phyloP scores from a whole-genome alignment of 2,888 invertebrate species.

The Meiosimyza platycephala region DNA sequence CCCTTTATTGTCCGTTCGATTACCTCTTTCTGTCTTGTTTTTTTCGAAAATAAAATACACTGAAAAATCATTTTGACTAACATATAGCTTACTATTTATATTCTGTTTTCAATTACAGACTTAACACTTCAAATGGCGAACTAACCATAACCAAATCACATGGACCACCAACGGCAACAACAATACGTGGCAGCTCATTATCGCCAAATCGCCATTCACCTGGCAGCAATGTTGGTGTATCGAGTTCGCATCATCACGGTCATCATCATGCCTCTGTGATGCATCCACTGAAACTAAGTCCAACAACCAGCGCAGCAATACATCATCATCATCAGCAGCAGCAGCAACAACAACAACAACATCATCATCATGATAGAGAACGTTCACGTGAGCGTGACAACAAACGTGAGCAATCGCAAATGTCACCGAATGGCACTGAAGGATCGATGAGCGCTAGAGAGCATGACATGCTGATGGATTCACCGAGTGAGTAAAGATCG shows the following conservation, averaged over 20 bases:
- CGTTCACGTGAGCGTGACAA: slow-evolving; percentile 64
- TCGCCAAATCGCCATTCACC: slow-evolving; percentile 53
- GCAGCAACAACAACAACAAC: slow-evolving; percentile 70
- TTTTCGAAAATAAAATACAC: slow-evolving; percentile 3
- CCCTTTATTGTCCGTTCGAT: background rate
- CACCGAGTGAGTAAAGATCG: slow-evolving; percentile 80
- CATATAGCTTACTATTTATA: background rate
- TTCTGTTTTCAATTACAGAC: slow-evolving; percentile 66
- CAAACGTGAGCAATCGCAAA: slow-evolving; percentile 60
- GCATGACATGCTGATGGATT: slow-evolving; percentile 81
- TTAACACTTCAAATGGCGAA: slow-evolving; percentile 83
- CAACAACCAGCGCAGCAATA: slow-evolving; percentile 76
- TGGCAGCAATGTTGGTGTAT: slow-evolving; percentile 48
- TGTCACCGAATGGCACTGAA: slow-evolving; percentile 74
- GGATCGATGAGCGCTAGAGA: slow-evolving; percentile 65
- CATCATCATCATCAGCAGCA: slow-evolving; percentile 74
- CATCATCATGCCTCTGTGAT: slow-evolving; percentile 67
- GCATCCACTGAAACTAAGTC: slow-evolving; percentile 74
- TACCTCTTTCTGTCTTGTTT: slow-evolving; percentile 46
- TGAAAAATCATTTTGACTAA: background rate
- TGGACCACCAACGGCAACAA: slow-evolving; percentile 67
- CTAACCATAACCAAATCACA: slow-evolving; percentile 85
- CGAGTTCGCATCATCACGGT: slow-evolving; percentile 39
- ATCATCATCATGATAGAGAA: slow-evolving; percentile 69
- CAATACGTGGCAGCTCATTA: slow-evolving; percentile 57